Base-by-base conservation (phyloP, 1,140 invertebrate species). In the Anthonomus grandis region DNA sequence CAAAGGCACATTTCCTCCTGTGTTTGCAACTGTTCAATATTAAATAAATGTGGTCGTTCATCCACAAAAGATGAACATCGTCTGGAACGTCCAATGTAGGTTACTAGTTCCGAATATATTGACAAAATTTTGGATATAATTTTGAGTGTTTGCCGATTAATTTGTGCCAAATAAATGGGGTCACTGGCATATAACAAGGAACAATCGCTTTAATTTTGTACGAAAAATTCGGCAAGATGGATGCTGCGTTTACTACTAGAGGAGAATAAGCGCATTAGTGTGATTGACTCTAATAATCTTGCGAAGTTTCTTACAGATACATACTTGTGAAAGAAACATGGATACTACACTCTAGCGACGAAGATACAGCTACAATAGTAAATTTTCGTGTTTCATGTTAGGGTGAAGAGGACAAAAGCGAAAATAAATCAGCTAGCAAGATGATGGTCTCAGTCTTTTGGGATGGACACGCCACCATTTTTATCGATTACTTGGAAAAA, bases 1-100 rank as follows among this genome's bases (percentile, higher is more conserved):
- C 13, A 50, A 50, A 50, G 31, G 48, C 19, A 46, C 48, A 50
- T 50, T 34, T 50, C 3, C 5, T 46, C 31, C 48, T 50, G 48
- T 46, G 21, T 42, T 50, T 50, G 31, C 36, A 10, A 45, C 37
- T 39, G 52, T 41, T 64, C 31, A 64, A 57, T 46, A 48, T 41
- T 64, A 25, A 48, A 58, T 65, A 62, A 59, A 64, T 50, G 41
- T 62, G 59, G 59, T 45, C 55, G 50, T 51, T 59, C 47, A 56
- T 63, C 38, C 22, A 64, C 62, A 62, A 45, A 59, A 53, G 59
- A 64, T 63, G 59, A 57, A 37, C 59, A 47, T 44, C 34, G 51
- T 56, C 57, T 23, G 22, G 62, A 52, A 58, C 54, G 46, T 47
- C 46, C 47, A 21, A 37, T 64, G 41, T 49, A 63, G 47, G 51